A percentile compares a stretch with the other conserved stretches of the same genome.
These are phyloP conservation scores for Plectrocnemia conspersa DNA, from an alignment of 1,140 invertebrate genomes.

Conservation along the genomic window DNA sequence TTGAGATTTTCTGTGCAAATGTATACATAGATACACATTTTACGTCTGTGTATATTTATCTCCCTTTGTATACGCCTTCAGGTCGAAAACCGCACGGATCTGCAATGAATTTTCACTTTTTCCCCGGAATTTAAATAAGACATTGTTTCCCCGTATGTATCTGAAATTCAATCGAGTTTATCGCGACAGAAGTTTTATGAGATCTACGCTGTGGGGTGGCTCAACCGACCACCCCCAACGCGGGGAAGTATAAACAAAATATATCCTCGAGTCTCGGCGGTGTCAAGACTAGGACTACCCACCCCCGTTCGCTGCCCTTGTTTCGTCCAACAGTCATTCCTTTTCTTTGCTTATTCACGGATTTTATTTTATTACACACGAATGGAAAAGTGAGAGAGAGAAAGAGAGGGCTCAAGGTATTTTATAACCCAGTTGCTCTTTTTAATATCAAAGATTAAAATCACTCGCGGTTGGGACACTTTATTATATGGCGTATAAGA, in stretches of 20 bases:
- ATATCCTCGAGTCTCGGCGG: not conserved
- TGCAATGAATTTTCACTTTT: conserved; percentile 25
- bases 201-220: conserved; percentile 8
- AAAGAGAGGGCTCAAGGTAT: conserved; percentile 23
- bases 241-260: conserved; percentile 23
- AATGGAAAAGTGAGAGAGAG: conserved; percentile 6
- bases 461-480: too few relatives aligned
- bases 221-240: not conserved
- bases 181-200: conserved; percentile 28
- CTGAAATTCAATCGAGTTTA: conserved; percentile 27
- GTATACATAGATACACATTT: too few relatives aligned
- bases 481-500: too few relatives aligned
- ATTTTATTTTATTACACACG: conserved; percentile 34
- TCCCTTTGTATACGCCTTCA: too few relatives aligned
- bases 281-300: conserved; percentile 11
- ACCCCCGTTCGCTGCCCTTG: conserved; percentile 1
- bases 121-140: conserved; percentile 23
- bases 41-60: too few relatives aligned
- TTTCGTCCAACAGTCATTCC: conserved; percentile 21
- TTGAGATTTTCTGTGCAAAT: too few relatives aligned
- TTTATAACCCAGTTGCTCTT: conserved; percentile 20
- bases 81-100: too few relatives aligned
- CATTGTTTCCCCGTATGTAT: conserved; percentile 24
- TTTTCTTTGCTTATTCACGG: conserved; percentile 33
- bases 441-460: conserved; percentile 7